Evolutionary conservation across 2,797 vertebrate genomes (phyloP).

Genomic region (Oreochromis grahami): DNA sequence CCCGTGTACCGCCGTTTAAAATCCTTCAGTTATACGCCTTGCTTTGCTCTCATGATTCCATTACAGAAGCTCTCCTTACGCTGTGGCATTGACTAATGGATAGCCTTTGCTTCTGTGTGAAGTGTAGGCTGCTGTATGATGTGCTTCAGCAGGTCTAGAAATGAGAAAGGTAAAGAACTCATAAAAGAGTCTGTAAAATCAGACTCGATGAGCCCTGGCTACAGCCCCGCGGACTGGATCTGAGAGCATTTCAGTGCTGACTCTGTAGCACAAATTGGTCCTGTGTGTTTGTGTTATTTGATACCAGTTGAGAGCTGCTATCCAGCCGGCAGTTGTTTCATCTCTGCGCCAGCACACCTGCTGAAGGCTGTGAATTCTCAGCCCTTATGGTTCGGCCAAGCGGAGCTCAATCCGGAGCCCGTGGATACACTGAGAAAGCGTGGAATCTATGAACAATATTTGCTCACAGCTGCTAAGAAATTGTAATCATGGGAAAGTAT

Average conservation of each 20-base stretch:
- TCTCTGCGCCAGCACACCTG: conserved; percentile 34
- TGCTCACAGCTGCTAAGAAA: conserved; percentile 36
- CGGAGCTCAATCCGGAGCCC: conserved; percentile 1
- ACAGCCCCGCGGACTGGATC: conserved; percentile 14
- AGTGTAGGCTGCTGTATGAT: conserved; percentile 37
- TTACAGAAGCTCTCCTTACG: conserved; percentile 43
- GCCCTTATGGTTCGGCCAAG: conserved; percentile 3
- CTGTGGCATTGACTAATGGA: conserved; percentile 63
- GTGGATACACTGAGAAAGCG: not conserved
- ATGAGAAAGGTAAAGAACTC: conserved; percentile 54
- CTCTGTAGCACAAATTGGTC: conserved; percentile 10
- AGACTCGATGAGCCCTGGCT: conserved; percentile 9
- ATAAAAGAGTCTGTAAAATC: conserved; percentile 31
- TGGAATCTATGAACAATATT: conserved; percentile 21
- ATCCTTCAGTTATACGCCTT: not conserved
- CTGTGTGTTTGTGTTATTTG: conserved; percentile 32
- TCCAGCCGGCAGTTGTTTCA: conserved; percentile 26
- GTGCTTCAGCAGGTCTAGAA: conserved; percentile 54
- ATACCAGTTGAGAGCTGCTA: conserved; percentile 6
- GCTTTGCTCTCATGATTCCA: conserved; percentile 50
- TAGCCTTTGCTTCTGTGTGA: conserved; percentile 44
- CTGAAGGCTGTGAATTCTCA: conserved; percentile 15
- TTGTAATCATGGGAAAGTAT: conserved; percentile 38
- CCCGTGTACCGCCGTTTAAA: conserved; percentile 20
- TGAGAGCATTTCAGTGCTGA: conserved; percentile 5